Conservation (phyloP, 2,113 vertebrate species). For the Empidonax alnorum region DNA sequence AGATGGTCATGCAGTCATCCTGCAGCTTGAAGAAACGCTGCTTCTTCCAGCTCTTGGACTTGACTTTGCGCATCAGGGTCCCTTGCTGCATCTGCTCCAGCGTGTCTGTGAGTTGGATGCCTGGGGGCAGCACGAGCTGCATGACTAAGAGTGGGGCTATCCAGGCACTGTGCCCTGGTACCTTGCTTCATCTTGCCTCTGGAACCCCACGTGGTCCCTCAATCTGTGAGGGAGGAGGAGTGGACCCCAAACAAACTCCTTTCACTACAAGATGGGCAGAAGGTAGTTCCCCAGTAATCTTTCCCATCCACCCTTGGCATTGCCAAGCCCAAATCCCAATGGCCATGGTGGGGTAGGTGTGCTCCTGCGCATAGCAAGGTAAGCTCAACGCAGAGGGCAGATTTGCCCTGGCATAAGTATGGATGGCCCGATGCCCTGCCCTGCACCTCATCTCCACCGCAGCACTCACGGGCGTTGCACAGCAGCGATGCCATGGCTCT, state of each 20-base stretch:
- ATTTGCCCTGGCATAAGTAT: background rate
- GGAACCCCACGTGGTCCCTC: background rate
- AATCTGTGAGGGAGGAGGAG: background rate
- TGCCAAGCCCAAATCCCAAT: background rate
- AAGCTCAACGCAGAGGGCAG: background rate
- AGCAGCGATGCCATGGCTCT: conserved; percentile 67
- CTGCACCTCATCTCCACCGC: background rate
- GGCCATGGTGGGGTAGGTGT: fast-evolving
- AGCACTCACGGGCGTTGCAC: conserved; percentile 74
- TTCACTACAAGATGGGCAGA: background rate
- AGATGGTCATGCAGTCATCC: conserved; percentile 90
- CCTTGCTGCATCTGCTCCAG: conserved; percentile 88
- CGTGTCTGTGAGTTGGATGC: conserved; percentile 78
- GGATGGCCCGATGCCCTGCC: background rate
- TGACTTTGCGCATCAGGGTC: conserved; percentile 88
- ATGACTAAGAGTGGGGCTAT: background rate
- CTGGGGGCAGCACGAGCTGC: conserved; percentile 65
- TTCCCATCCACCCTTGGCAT: fast-evolving
- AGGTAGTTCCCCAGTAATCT: background rate
- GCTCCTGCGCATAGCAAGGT: background rate
- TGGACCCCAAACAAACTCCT: background rate
- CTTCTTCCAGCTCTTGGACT: conserved; percentile 91
- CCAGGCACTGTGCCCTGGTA: fast-evolving
- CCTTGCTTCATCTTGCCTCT: background rate
- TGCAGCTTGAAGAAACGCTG: conserved; percentile 89